Evolutionary conservation across 2,113 vertebrate genomes (phyloP).

Genomic region (Lamprologus ornatipinnis): DNA sequence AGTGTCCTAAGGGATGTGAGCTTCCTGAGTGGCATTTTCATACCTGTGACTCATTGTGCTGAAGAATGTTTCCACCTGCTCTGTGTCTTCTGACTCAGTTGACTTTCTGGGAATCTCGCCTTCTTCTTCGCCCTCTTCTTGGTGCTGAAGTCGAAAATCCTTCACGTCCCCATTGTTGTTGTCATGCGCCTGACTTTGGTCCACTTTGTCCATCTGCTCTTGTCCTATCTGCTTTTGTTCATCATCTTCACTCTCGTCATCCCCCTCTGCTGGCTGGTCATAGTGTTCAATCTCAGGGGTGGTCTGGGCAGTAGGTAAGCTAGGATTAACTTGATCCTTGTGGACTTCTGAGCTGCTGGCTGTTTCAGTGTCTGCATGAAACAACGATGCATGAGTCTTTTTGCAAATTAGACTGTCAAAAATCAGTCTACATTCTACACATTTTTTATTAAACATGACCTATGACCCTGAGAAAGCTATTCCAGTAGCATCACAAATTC

Average conservation of each 20-base stretch:
- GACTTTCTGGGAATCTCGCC: background rate
- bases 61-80: conserved; percentile 88
- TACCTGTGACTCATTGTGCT: conserved; percentile 97
- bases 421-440: background rate
- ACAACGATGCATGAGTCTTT: background rate
- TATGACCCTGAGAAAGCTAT: background rate
- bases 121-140: conserved; percentile 1
- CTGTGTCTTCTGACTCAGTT: conserved; percentile 41
- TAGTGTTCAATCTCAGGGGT: conserved; percentile 19
- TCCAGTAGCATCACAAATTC: background rate
- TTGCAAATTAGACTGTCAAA: background rate
- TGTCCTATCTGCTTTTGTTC: conserved; percentile 13
- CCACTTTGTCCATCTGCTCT: conserved; percentile 39
- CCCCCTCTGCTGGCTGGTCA: conserved; percentile 3
- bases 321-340: background rate
- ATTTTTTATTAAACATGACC: background rate
- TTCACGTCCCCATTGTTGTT: background rate
- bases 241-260: background rate
- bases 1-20: conserved; percentile 41
- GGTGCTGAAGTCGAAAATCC: background rate
- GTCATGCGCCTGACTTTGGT: conserved; percentile 22
- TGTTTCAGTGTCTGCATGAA: conserved; percentile 14
- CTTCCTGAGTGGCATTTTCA: conserved; percentile 47
- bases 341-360: background rate
- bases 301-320: conserved; percentile 23